Evolutionary conservation across 2,797 vertebrate species (phyloP), one percentile per base, ranked within the genome.

Genomic region (Halcyon leucocephala): DNA sequence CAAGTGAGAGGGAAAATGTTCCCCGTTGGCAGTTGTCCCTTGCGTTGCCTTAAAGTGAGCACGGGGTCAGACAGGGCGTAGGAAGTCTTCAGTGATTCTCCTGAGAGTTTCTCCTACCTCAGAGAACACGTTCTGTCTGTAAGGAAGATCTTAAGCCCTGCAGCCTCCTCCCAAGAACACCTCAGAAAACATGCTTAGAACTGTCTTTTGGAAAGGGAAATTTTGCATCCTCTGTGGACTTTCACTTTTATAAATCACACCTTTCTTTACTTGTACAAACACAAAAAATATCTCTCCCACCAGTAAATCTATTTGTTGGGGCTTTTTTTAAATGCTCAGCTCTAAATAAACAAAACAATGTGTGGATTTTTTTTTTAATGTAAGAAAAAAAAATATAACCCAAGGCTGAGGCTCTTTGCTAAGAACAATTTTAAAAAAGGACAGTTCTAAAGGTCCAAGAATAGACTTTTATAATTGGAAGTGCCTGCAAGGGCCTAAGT

Each of bases 391-490:
- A 93, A 90, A 31, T 9, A 81, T 69, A 87, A 62, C 86, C 57
- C 29, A 81, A 95, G 83, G 87, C 72, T 93, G 81, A 92, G 46
- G 67, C 25, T 78, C 41, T 82, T 93, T 86, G 71, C 90, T 84
- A 71, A 80, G 78, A 94, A 89, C 90, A 96, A 93, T 96, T 97
- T 97, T 93, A 72, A 96, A 96, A 97, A 97, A 97, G 89, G 89
- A 97, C 71, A 64, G 51, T 97, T 98, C 95, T 96, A 97, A 97
- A 97, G 94, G 76, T 80, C 94, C 19, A 42, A 94, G 98, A 98
- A 98, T 97, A 98, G 94, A 87, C 87, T 89, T 82, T 97, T 98
- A 97, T 97, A 98, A 98, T 97, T 98, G 97, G 96, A 98, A 98
- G 97, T 96, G 97, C 96, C 97, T 96, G 88, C 25, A 42, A 95